Evolutionary conservation across 1,140 invertebrate genomes (phyloP).

Genomic region (Uloborus diversus): DNA sequence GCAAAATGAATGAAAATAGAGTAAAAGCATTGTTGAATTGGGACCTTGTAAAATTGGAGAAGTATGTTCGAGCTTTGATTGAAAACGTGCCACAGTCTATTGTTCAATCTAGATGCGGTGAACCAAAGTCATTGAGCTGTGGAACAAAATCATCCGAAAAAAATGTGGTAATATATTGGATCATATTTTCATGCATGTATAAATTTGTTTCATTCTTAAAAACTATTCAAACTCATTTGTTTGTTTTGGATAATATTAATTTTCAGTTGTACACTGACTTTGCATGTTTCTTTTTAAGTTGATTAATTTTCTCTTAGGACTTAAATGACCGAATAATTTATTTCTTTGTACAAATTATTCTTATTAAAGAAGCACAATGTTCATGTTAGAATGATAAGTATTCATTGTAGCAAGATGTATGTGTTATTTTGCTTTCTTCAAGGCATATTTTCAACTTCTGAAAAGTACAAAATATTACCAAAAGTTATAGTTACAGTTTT

Average conservation of each 20-base stretch:
- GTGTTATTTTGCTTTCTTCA: too few species aligned
- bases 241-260: neutral
- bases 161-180: constrained; percentile 76
- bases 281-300: neutral
- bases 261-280: neutral
- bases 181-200: neutral
- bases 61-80: constrained; percentile 86
- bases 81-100: constrained; percentile 89
- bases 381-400: too few species aligned
- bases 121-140: constrained; percentile 81
- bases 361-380: too few species aligned
- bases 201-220: neutral
- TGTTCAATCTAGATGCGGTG: constrained; percentile 85
- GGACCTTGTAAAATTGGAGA: constrained; percentile 82
- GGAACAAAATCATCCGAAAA: constrained; percentile 75
- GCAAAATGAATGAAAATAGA: too few species aligned
- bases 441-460: too few species aligned
- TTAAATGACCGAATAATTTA: neutral
- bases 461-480: too few species aligned
- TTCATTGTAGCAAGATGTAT: too few species aligned
- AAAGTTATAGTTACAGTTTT: too few species aligned
- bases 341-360: neutral
- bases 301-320: neutral
- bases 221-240: neutral
- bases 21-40: too few species aligned